A percentile compares a stretch with the other conserved stretches of the same genome.
These are phyloP conservation scores for Asteroscopus sphinx DNA, from an alignment of 2,888 invertebrate genomes.

Conservation along the genomic window DNA sequence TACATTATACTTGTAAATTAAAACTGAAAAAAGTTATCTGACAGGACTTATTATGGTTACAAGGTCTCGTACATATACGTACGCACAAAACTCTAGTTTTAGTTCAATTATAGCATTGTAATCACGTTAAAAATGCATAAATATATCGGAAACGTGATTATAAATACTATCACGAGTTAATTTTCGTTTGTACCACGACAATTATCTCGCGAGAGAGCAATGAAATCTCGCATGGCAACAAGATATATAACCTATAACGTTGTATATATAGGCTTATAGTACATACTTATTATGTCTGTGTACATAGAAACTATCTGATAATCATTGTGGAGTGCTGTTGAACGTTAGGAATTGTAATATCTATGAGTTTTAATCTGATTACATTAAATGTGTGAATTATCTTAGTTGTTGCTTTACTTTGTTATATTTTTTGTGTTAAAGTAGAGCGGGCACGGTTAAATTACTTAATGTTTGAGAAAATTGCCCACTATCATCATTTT, in stretches of 20 bases:
- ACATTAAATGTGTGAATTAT: constrained; percentile 43
- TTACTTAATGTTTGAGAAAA: constrained; percentile 21
- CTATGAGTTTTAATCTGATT: constrained; percentile 61
- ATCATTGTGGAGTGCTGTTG: constrained; percentile 68
- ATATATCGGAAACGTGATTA: constrained; percentile 49
- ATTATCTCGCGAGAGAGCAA: constrained; percentile 62
- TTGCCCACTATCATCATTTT: constrained; percentile 11
- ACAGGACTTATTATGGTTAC: constrained; percentile 65
- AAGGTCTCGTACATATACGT: constrained; percentile 63
- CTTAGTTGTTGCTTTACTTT: constrained; percentile 15
- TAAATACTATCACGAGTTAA: constrained; percentile 41
- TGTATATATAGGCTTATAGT: constrained; percentile 71
- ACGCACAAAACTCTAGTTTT: constrained; percentile 54
- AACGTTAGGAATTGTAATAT: constrained; percentile 65
- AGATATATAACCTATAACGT: constrained; percentile 81
- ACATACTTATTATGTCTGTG: constrained; percentile 64
- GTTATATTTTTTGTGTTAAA: constrained; percentile 23
- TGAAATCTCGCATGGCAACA: constrained; percentile 85
- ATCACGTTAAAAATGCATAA: constrained; percentile 40
- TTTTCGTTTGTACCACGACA: constrained; percentile 52
- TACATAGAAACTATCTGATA: constrained; percentile 77
- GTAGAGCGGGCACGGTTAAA: constrained; percentile 3
- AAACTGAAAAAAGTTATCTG: constrained; percentile 61
- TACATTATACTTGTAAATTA: constrained; percentile 58
- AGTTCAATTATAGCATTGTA: constrained; percentile 46